Evolutionary conservation across 2,113 vertebrate species (phyloP), one percentile per base, ranked within the genome.

Genomic region (Pseudorasbora parva): DNA sequence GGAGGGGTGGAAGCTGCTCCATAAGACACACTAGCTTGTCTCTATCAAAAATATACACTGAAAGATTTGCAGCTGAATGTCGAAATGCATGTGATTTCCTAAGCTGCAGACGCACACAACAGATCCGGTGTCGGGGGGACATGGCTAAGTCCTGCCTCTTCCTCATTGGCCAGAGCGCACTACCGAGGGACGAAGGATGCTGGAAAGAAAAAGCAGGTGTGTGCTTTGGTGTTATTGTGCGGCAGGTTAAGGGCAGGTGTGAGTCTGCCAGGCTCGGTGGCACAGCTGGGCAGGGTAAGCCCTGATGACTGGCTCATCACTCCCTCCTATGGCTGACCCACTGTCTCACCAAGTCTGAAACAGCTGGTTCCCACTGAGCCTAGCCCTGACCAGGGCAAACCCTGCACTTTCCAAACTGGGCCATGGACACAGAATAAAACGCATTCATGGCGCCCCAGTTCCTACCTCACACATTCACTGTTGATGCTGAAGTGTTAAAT

Each of bases 241-340:
- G 4, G 81, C 47, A 62, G 84, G 84, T 88, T 83, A 77, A 84
- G 86, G 86, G 88, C 86, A 89, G 88, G 86, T 87, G 89, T 41
- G 78, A 77, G 64, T 85, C 85, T 87, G 85, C 78, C 71, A 69
- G 62, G 59, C 71, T 77, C 43, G n/a, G 82, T 74, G 73, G 72
- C 86, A 83, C 87, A 90, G 85, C 89, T 90, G 89, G 86, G 37
- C 81, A 78, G 71, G 82, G 85, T 83, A 83, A 88, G 84, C 84
- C 87, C 82, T 84, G 60, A 82, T 80, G 85, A 59, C 82, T 82
- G 85, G 81, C 68, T 66, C 78, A 57, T 54, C 66, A 72, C 85
- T 73, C 78, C 81, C 85, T 81, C 87, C 84, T 71, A 74, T 78
- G 66, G 87, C 82, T 83, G 74, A 81, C 85, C 83, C 81, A 82